Evolutionary conservation across 2,797 vertebrate genomes (phyloP), one percentile per base, ranked within the genome.

Genomic region (Xenopus petersii): DNA sequence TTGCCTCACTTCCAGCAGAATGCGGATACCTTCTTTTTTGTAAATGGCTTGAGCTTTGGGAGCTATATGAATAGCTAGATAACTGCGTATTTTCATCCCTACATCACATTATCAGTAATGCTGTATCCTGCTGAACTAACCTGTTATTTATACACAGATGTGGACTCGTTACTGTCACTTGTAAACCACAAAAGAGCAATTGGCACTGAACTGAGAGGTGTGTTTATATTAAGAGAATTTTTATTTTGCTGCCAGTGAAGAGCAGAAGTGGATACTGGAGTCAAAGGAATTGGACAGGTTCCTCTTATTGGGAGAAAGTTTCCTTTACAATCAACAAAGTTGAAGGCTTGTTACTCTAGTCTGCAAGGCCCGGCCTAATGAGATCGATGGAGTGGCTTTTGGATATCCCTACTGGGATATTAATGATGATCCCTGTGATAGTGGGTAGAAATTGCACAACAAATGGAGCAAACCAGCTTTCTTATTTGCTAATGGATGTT

Each of bases 281-380:
- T 9, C 67, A 72, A 58, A 77, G 48, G n/a, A 51, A 77, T 30
- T 30, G 26, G 26, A 30, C 26, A 62, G 75, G 62, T 56, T 61
- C 33, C 36, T 55, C 30, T 79, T 82, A 87, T 86, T 85, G 86
- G 80, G 74, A 4, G 47, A 81, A 79, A 80, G 83, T 82, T 77
- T 81, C 83, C 82, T 85, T 84, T 86, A 84, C 76, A 79, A 67
- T 67, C 64, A 54, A 24, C 62, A 72, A 72, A 72, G 63, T 72
- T 77, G 82, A 85, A 81, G 81, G 72, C 75, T 85, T 86, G 81
- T 86, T 81, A 81, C 82, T 75, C 78, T 69, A 72, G 72, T 80
- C 75, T 76, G 42, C 59, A 51, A 67, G 84, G 84, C 82, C 71
- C 77, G 59, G 68, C 66, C 79, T 80, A 81, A 85, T 74, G 17